These are phyloP conservation scores for Illadopsis cleaveri DNA, from an alignment of 2,113 vertebrate genomes.

Conservation along the genomic window DNA sequence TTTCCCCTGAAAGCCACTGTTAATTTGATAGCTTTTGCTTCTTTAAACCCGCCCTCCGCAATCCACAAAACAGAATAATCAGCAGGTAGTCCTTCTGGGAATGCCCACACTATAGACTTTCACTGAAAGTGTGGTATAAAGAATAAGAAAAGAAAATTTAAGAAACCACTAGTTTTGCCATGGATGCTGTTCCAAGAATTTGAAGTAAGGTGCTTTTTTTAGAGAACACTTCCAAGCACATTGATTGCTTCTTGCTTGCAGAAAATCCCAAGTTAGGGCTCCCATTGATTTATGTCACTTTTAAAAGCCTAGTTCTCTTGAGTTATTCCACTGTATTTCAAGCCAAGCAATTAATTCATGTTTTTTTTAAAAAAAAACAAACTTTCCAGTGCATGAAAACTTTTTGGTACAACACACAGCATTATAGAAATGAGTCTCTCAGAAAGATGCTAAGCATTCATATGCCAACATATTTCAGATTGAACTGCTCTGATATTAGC, in stretches of 20 bases:
- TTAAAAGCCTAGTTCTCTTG: conserved; percentile 69
- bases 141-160: neutral
- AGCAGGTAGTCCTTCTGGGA: neutral
- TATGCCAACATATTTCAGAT: conserved; percentile 22
- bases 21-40: neutral
- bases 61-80: neutral
- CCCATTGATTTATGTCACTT: conserved; percentile 72
- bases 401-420: conserved; percentile 8
- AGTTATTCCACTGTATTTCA: conserved; percentile 68
- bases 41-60: neutral
- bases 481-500: neutral
- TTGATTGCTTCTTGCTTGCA: conserved; percentile 70
- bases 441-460: conserved; percentile 3
- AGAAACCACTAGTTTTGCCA: conserved; percentile 11
- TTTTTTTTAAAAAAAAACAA: neutral
- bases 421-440: conserved; percentile 28
- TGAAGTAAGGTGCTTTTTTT: conserved; percentile 63
- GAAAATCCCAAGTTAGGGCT: conserved; percentile 70
- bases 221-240: conserved; percentile 51
- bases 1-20: neutral
- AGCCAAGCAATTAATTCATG: conserved; percentile 59
- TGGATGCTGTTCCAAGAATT: neutral
- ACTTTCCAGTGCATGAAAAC: conserved; percentile 11
- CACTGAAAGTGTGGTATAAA: neutral
- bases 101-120: neutral